These are phyloP conservation scores for Palythoa grandiflora DNA, from an alignment of 92 coral and sea anemone genomes.

Conservation along the genomic window DNA sequence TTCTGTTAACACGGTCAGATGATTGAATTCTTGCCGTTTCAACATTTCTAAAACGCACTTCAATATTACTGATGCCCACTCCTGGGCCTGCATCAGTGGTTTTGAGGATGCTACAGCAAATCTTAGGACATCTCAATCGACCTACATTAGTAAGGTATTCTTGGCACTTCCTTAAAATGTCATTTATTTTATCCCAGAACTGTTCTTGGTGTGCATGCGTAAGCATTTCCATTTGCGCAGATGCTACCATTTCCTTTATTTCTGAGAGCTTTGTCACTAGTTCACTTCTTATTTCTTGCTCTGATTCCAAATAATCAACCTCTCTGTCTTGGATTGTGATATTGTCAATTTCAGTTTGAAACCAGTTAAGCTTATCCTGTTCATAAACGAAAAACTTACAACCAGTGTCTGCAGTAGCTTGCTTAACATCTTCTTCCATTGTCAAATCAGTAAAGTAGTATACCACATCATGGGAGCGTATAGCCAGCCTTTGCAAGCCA, in stretches of 20 bases:
- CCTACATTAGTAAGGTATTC: slow-evolving; percentile 23
- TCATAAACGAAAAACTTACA: slow-evolving; percentile 58
- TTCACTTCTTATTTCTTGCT: slow-evolving; percentile 34
- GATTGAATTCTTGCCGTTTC: slow-evolving; percentile 40
- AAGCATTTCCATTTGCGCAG: slow-evolving; percentile 41
- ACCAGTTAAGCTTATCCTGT: slow-evolving; percentile 58
- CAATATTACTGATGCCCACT: slow-evolving; percentile 38
- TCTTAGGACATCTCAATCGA: slow-evolving; percentile 17
- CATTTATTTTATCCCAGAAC: slow-evolving; percentile 53
- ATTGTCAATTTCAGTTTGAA: slow-evolving; percentile 54
- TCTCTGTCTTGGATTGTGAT: slow-evolving; percentile 51
- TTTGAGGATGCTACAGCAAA: slow-evolving; percentile 42
- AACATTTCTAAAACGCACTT: slow-evolving; percentile 47
- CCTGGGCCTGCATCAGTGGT: slow-evolving; percentile 55
- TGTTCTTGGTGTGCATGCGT: slow-evolving; percentile 40
- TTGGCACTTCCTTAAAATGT: slow-evolving; percentile 54
- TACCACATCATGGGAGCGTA: slow-evolving; percentile 52
- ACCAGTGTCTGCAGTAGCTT: slow-evolving; percentile 54
- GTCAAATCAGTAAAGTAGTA: slow-evolving; percentile 53
- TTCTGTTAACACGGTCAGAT: slow-evolving; percentile 44
- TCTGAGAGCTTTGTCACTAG: slow-evolving; percentile 36
- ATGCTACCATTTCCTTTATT: slow-evolving; percentile 47
- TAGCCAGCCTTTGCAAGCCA: slow-evolving; percentile 50
- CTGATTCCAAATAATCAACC: slow-evolving; percentile 50
- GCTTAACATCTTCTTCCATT: slow-evolving; percentile 48